These are phyloP conservation scores for Huso huso DNA, from an alignment of 2,797 vertebrate species.

Conservation along the genomic window DNA sequence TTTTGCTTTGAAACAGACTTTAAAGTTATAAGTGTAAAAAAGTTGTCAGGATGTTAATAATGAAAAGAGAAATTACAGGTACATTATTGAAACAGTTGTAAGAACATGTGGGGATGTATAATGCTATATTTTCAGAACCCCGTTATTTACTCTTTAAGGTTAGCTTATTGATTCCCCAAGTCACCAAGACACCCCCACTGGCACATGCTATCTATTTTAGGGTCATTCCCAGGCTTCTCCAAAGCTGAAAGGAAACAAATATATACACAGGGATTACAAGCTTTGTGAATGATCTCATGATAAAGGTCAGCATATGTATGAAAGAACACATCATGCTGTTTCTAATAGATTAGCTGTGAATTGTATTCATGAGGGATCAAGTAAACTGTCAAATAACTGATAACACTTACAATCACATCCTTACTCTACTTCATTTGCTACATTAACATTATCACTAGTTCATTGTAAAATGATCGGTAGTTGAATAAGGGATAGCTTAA, in stretches of 20 bases:
- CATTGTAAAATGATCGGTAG: too few species aligned
- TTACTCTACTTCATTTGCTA: background rate
- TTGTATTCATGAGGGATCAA: background rate
- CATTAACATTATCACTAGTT: background rate
- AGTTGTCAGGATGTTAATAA: too few species aligned
- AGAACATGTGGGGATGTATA: too few species aligned
- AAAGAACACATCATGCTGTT: background rate
- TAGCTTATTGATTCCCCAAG: background rate
- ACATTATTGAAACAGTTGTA: too few species aligned
- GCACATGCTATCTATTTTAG: background rate
- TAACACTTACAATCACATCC: background rate
- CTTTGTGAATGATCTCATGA: background rate
- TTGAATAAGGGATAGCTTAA: too few species aligned
- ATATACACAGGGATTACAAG: background rate
- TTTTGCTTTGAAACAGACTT: too few species aligned
- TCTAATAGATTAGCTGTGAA: background rate
- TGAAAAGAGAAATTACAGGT: too few species aligned
- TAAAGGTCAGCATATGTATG: background rate
- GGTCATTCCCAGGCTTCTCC: background rate
- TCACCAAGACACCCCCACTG: background rate
- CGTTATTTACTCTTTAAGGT: background rate
- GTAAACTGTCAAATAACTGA: background rate
- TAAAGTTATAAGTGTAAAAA: too few species aligned
- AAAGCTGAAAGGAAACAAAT: background rate
- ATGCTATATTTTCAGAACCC: too few species aligned